Evolutionary conservation across 2,888 invertebrate species (phyloP).

Genomic region (Coelopa pilipes): DNA sequence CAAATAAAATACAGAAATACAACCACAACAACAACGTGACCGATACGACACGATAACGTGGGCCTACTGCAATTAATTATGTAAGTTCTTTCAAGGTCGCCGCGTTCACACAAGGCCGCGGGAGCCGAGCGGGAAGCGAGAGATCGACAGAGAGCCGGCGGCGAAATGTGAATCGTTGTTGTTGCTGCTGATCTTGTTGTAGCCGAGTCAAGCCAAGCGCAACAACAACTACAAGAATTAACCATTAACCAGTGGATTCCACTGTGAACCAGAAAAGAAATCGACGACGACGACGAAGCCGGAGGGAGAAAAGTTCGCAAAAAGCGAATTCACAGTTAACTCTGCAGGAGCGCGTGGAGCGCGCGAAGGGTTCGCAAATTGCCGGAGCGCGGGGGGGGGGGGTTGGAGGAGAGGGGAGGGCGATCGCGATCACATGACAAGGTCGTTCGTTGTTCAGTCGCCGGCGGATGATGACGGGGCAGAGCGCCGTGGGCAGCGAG

Average conservation of each 20-base stretch:
- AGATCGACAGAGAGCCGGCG: no score
- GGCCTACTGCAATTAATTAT: conserved; percentile 33
- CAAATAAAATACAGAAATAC: neutral
- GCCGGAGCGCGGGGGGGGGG: no score
- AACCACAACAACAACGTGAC: neutral
- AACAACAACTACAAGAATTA: neutral
- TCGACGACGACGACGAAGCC: neutral
- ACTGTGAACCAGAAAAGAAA: neutral
- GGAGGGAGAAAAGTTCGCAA: neutral
- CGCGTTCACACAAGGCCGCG: conserved; percentile 2
- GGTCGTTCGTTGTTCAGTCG: conserved; percentile 14
- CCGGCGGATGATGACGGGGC: neutral
- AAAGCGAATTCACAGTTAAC: conserved; percentile 18
- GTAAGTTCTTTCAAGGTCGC: conserved; percentile 40
- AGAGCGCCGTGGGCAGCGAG: neutral
- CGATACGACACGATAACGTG: conserved; percentile 14
- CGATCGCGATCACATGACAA: neutral
- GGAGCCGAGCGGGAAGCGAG: neutral
- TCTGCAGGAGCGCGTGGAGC: neutral
- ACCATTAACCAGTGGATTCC: no score
- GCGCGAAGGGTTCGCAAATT: no score
- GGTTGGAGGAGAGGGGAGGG: no score
- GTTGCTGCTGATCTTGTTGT: conserved; percentile 4
- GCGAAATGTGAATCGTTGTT: no score
- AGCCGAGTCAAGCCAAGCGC: neutral